A percentile compares a stretch with the other conserved stretches of the same genome.
These are phyloP conservation scores for Pterostichus niger DNA, from an alignment of 2,888 invertebrate species.

Conservation along the genomic window DNA sequence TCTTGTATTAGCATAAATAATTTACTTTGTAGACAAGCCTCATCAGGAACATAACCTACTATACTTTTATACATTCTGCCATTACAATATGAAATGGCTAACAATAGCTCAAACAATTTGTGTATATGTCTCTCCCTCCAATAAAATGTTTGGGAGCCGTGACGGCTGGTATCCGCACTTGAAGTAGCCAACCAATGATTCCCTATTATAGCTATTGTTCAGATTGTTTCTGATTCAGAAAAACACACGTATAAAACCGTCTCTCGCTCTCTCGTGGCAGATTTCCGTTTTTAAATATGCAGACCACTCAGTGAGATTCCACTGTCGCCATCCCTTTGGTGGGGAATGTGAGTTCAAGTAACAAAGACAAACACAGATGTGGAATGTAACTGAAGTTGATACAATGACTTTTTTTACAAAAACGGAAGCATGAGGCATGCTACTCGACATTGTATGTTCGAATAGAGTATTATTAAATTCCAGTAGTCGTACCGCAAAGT, in stretches of 20 bases:
- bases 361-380: constrained; percentile 44
- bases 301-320: constrained; percentile 21
- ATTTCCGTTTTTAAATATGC: constrained; percentile 27
- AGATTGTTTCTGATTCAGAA: too few relatives aligned
- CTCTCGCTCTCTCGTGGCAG: neutral
- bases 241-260: neutral
- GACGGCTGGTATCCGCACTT: too few relatives aligned
- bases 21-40: neutral
- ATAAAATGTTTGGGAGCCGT: too few relatives aligned
- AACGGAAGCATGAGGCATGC: neutral
- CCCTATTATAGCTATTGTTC: too few relatives aligned
- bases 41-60: too few relatives aligned
- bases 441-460: constrained; percentile 17
- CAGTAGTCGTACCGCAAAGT: constrained; percentile 2
- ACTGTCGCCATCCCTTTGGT: constrained; percentile 2
- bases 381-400: constrained; percentile 48
- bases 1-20: constrained; percentile 21
- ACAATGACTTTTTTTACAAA: constrained; percentile 38
- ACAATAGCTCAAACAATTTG: too few relatives aligned
- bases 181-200: too few relatives aligned
- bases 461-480: constrained; percentile 30
- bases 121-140: too few relatives aligned
- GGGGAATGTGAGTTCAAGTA: constrained; percentile 10
- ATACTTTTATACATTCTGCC: neutral
- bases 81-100: neutral